Percentiles rank a stretch among this genome's conserved stretches.
Evolutionary conservation across 2,797 vertebrate species (phyloP).

Genomic region (Echiichthys vipera): DNA sequence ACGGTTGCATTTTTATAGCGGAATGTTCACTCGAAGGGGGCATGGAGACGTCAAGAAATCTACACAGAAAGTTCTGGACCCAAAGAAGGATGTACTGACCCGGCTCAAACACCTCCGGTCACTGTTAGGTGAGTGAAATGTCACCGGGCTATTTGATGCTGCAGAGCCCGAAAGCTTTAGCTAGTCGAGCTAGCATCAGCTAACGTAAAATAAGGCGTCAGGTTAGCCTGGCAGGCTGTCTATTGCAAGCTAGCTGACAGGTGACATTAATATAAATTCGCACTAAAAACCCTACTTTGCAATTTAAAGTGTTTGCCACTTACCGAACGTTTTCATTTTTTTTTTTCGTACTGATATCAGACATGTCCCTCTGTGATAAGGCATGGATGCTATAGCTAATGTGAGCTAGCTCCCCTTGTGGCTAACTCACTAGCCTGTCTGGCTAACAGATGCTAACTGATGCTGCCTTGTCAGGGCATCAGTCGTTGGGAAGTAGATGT

Average conservation of each 20-base stretch:
- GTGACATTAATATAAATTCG: neutral
- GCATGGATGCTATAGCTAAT: constrained; percentile 62
- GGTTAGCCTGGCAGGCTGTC: constrained; percentile 67
- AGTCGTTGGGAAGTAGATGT: constrained; percentile 7
- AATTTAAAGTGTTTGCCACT: neutral
- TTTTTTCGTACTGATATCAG: neutral
- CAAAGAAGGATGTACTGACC: constrained; percentile 96
- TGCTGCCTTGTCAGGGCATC: constrained; percentile 55
- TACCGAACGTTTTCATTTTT: neutral
- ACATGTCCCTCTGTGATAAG: constrained; percentile 34
- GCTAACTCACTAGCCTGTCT: constrained; percentile 71
- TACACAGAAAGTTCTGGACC: constrained; percentile 99
- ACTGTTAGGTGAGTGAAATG: constrained; percentile 91
- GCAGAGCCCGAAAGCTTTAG: constrained; percentile 51
- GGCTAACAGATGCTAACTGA: constrained; percentile 69
- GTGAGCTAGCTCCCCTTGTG: constrained; percentile 57
- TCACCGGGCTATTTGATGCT: constrained; percentile 64
- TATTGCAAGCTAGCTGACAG: constrained; percentile 27
- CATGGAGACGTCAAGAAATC: constrained; percentile 99
- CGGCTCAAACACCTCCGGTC: constrained; percentile 96
- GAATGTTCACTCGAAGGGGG: constrained; percentile 96
- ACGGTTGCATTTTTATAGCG: constrained; percentile 83
- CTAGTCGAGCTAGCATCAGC: constrained; percentile 59
- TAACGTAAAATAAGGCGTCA: constrained; percentile 64
- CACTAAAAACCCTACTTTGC: neutral